Percentiles rank a stretch among this genome's conserved stretches.
Evolutionary conservation across 1,140 invertebrate species (phyloP).

Genomic region (Heliconius nattereri): DNA sequence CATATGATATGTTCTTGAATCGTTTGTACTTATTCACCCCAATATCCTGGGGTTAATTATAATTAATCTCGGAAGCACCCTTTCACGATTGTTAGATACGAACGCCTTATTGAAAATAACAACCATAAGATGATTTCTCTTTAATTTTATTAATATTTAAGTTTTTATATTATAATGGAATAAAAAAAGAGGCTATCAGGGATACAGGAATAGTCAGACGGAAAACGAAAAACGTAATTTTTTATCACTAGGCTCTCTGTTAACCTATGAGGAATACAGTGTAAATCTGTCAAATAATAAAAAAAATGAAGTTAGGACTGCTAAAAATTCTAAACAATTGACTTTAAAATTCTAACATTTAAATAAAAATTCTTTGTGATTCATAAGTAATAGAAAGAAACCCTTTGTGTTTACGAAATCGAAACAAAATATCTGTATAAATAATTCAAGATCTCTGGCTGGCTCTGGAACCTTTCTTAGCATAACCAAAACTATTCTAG

Average conservation of each 20-base stretch:
- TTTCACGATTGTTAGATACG: constrained; percentile 4
- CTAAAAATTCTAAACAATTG: neutral
- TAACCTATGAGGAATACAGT: too few relatives aligned
- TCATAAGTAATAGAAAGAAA: neutral
- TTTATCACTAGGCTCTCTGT: too few relatives aligned
- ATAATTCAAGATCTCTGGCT: neutral
- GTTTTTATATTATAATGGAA: too few relatives aligned
- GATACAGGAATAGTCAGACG: too few relatives aligned
- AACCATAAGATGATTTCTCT: neutral
- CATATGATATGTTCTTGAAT: constrained; percentile 19
- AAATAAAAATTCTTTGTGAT: neutral
- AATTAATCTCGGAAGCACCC: constrained; percentile 19
- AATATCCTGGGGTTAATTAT: constrained; percentile 23
- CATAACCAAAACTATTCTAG: neutral
- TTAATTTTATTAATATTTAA: neutral
- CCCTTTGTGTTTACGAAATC: neutral
- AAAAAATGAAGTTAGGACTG: too few relatives aligned
- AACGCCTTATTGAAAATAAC: neutral
- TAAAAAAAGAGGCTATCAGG: too few relatives aligned
- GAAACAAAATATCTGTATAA: neutral
- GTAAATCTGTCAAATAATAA: too few relatives aligned
- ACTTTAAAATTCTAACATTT: too few relatives aligned
- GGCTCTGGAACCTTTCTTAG: neutral
- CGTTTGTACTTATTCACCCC: constrained; percentile 24
- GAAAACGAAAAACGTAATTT: too few relatives aligned